phyloP scores from a whole-genome alignment of 2,113 vertebrate genomes.

The Sardina pilchardus region DNA sequence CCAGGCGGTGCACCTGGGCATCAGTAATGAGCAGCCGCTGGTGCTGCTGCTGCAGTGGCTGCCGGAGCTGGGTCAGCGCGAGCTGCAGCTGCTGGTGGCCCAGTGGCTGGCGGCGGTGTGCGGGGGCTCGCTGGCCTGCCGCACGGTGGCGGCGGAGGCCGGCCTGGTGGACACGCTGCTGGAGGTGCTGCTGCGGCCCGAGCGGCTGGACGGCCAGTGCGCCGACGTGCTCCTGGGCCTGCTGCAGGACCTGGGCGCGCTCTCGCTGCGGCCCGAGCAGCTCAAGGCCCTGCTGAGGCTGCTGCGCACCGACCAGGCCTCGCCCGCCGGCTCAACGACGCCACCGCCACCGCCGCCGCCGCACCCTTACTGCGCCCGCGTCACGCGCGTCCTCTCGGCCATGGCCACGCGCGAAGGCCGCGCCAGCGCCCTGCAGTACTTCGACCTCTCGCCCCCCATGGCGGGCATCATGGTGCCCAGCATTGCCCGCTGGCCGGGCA shows the following conservation, averaged over 20 bases:
- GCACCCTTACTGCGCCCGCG: constrained; percentile 69
- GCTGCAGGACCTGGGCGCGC: constrained; percentile 80
- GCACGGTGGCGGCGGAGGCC: constrained; percentile 86
- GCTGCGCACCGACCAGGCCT: constrained; percentile 56
- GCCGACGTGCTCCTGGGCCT: constrained; percentile 82
- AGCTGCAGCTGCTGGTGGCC: constrained; percentile 84
- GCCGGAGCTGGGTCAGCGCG: constrained; percentile 74
- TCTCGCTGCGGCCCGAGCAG: constrained; percentile 85
- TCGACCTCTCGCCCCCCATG: constrained; percentile 91
- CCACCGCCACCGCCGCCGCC: not conserved
- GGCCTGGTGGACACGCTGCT: constrained; percentile 85
- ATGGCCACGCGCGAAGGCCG: constrained; percentile 82
- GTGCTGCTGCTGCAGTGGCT: constrained; percentile 90
- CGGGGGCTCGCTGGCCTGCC: constrained; percentile 81
- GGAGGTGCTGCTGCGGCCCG: constrained; percentile 71
- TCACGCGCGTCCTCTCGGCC: constrained; percentile 81
- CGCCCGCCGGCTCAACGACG: constrained; percentile 34
- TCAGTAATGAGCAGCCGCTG: constrained; percentile 89
- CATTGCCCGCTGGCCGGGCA: constrained; percentile 89
- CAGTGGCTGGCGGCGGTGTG: constrained; percentile 82
- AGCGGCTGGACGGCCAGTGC: constrained; percentile 73
- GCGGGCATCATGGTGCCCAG: constrained; percentile 95
- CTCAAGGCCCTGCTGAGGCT: constrained; percentile 81
- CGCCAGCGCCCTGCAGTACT: constrained; percentile 82
- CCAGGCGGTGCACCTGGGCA: constrained; percentile 67